Percentiles rank a stretch among this genome's conserved stretches.
These are phyloP conservation scores for Xiphias gladius DNA, from an alignment of 2,113 vertebrate species.

Conservation along the genomic window DNA sequence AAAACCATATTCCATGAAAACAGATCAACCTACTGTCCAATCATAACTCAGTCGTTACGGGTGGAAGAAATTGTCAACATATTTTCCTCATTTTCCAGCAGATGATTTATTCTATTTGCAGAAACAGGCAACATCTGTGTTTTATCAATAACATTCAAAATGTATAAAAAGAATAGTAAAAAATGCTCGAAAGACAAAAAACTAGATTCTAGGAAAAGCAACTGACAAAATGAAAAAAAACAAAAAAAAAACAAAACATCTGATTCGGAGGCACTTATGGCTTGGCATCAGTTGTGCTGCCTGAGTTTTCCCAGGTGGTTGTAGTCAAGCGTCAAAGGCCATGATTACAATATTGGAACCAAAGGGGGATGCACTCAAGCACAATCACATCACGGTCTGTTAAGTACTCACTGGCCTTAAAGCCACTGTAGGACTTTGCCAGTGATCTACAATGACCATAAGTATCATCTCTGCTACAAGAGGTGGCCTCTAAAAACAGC, in stretches of 20 bases:
- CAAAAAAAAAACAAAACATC: conserved; percentile 21
- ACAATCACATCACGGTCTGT: conserved; percentile 65
- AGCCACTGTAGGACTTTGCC: conserved; percentile 46
- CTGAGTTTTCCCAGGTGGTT: conserved; percentile 79
- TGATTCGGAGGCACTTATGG: conserved; percentile 74
- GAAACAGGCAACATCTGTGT: conserved; percentile 83
- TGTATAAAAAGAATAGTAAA: conserved; percentile 75
- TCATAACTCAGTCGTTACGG: conserved; percentile 46
- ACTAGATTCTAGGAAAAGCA: conserved; percentile 70
- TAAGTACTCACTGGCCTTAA: conserved; percentile 50
- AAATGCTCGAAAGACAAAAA: conserved; percentile 64
- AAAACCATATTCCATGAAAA: conserved; percentile 46
- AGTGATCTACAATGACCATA: conserved; percentile 58
- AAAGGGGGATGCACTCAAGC: conserved; percentile 61
- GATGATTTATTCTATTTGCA: conserved; percentile 82
- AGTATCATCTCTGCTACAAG: conserved; percentile 23
- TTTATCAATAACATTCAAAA: conserved; percentile 81
- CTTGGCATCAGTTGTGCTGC: conserved; percentile 69
- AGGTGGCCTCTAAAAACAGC: conserved; percentile 28
- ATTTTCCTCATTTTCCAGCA: conserved; percentile 70
- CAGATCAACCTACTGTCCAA: conserved; percentile 39
- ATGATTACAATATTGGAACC: conserved; percentile 61
- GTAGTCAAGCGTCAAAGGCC: conserved; percentile 75
- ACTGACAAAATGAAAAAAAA: conserved; percentile 65
- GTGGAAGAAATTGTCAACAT: conserved; percentile 72